Conservation (phyloP, 2,797 vertebrate genomes). For the Octomys mimax region DNA sequence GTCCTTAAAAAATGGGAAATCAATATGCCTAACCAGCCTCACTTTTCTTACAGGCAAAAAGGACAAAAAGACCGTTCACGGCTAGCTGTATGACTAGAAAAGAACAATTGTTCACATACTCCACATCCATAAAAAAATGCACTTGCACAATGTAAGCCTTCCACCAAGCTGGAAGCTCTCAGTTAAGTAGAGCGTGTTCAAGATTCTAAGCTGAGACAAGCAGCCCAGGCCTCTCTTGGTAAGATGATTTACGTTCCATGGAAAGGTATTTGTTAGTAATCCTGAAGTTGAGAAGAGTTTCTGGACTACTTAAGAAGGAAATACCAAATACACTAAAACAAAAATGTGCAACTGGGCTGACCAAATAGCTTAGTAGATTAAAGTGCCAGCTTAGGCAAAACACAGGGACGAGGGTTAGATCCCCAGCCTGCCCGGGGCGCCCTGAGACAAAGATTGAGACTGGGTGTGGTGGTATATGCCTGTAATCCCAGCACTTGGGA, state of each 20-base stretch:
- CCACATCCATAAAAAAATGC: constrained; percentile 19
- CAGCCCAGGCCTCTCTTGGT: not conserved
- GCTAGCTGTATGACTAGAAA: constrained; percentile 54
- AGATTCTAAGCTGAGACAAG: not conserved
- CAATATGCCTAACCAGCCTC: constrained; percentile 70
- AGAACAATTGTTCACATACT: not conserved
- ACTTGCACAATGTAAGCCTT: not conserved
- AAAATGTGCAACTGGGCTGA: not conserved
- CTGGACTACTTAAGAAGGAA: constrained; percentile 1
- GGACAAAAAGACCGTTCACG: constrained; percentile 69
- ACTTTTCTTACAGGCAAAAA: constrained; percentile 40
- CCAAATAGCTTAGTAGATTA: too few relatives aligned
- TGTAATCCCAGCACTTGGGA: too few relatives aligned
- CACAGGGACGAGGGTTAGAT: too few relatives aligned
- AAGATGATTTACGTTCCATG: not conserved
- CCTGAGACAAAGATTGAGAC: too few relatives aligned
- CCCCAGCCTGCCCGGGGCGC: too few relatives aligned
- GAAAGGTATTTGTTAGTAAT: constrained; percentile 17
- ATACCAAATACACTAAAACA: constrained; percentile 4
- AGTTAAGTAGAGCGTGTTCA: not conserved
- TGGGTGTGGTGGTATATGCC: too few relatives aligned
- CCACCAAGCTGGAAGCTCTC: not conserved
- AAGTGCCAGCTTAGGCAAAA: too few relatives aligned
- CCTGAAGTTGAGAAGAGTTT: not conserved
- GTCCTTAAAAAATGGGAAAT: constrained; percentile 69